Percentiles rank a stretch among this genome's conserved stretches.
phyloP scores from a whole-genome alignment of 2,113 vertebrate genomes.

The Microcebus lehilahytsara region DNA sequence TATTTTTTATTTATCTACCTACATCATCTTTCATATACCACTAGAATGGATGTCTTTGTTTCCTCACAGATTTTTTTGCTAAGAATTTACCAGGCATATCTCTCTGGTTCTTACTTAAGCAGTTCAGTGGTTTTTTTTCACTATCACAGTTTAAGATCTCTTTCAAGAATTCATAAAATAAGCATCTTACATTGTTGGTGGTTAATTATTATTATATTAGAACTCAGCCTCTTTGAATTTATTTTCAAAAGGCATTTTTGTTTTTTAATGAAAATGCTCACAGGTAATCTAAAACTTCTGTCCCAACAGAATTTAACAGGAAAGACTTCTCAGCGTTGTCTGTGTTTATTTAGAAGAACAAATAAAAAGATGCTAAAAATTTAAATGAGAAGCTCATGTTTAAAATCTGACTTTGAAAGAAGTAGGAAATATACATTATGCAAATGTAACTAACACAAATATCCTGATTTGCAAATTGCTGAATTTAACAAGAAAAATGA shows the following conservation, averaged over 20 bases:
- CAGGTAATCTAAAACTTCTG: constrained; percentile 33
- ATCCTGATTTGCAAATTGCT: neutral
- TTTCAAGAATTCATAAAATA: constrained; percentile 49
- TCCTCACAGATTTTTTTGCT: neutral
- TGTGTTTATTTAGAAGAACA: constrained; percentile 20
- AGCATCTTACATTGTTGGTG: constrained; percentile 13
- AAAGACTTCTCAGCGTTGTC: neutral
- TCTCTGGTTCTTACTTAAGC: neutral
- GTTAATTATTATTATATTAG: constrained; percentile 31
- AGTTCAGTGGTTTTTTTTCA: constrained; percentile 4
- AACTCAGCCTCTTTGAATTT: constrained; percentile 36
- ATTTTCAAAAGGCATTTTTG: neutral
- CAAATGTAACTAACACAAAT: neutral
- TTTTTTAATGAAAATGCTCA: neutral
- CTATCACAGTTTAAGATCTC: constrained; percentile 7
- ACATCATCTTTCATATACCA: neutral
- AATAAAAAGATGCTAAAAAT: neutral
- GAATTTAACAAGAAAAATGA: neutral
- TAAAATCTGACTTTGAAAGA: neutral
- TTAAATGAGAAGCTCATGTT: constrained; percentile 22
- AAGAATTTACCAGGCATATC: neutral
- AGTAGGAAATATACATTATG: neutral
- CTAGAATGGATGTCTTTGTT: constrained; percentile 5
- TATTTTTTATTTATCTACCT: neutral
- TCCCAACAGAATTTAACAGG: neutral